These are phyloP conservation scores for Cinclus mexicanus DNA, from an alignment of 2,113 vertebrate species.

Conservation along the genomic window DNA sequence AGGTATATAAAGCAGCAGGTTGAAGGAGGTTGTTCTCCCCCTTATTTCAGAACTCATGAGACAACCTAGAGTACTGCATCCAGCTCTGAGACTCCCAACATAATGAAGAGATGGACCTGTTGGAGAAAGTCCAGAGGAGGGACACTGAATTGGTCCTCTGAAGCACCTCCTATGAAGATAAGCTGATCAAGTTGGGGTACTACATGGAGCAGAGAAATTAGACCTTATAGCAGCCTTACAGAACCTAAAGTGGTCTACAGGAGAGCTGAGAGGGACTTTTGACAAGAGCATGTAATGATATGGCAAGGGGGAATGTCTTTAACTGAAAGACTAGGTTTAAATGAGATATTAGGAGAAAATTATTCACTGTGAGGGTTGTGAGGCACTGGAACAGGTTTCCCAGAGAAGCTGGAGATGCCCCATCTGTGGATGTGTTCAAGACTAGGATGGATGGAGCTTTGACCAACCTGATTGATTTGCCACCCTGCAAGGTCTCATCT, in stretches of 20 bases:
- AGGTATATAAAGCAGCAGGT: background rate
- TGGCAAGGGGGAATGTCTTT: background rate
- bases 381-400: background rate
- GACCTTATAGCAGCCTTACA: background rate
- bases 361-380: background rate
- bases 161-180: background rate
- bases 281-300: background rate
- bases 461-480: background rate
- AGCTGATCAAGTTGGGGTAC: accelerated
- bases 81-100: background rate
- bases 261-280: background rate
- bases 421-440: background rate
- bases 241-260: background rate
- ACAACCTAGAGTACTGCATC: background rate
- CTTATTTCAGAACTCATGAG: background rate
- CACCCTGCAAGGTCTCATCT: background rate
- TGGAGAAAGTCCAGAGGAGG: background rate
- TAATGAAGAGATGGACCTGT: background rate
- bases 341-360: background rate
- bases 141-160: background rate
- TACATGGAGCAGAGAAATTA: background rate
- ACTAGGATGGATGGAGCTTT: background rate
- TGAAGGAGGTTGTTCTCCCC: background rate
- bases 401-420: background rate
- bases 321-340: background rate